These are phyloP conservation scores for Acromyrmex heyeri DNA, from an alignment of 1,140 invertebrate species.

Conservation along the genomic window DNA sequence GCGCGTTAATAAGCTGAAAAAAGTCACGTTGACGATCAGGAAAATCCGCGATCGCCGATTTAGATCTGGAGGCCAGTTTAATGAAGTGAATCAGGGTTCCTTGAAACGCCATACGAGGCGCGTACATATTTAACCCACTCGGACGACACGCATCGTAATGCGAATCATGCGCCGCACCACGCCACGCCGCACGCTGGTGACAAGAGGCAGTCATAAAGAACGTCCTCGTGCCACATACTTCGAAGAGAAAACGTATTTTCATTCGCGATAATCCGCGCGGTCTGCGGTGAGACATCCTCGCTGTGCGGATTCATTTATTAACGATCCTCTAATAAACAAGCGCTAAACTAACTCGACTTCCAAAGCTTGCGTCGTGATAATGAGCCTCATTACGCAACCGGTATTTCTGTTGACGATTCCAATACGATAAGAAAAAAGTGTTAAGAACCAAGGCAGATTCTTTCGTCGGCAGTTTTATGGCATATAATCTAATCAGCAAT, in stretches of 20 bases:
- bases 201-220: conserved; percentile 69
- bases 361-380: not conserved
- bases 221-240: conserved; percentile 74
- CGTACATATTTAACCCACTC: conserved; percentile 32
- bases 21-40: not conserved
- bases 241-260: conserved; percentile 69
- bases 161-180: conserved; percentile 49
- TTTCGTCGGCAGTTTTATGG: not conserved
- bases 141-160: conserved; percentile 57
- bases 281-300: conserved; percentile 4
- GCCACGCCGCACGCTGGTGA: conserved; percentile 58
- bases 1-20: not conserved
- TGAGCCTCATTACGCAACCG: conserved; percentile 13
- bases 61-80: conserved; percentile 15
- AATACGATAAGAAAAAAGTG: not conserved
- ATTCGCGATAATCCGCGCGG: conserved; percentile 49
- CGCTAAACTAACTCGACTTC: not conserved
- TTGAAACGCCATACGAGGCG: conserved; percentile 12
- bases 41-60: conserved; percentile 24
- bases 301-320: conserved; percentile 35
- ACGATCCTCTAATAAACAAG: conserved; percentile 46
- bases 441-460: not conserved
- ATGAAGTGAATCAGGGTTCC: conserved; percentile 56
- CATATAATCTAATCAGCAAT: conserved; percentile 20
- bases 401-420: not conserved